Evolutionary conservation across 2,113 vertebrate genomes (phyloP).

Genomic region (Ia io): DNA sequence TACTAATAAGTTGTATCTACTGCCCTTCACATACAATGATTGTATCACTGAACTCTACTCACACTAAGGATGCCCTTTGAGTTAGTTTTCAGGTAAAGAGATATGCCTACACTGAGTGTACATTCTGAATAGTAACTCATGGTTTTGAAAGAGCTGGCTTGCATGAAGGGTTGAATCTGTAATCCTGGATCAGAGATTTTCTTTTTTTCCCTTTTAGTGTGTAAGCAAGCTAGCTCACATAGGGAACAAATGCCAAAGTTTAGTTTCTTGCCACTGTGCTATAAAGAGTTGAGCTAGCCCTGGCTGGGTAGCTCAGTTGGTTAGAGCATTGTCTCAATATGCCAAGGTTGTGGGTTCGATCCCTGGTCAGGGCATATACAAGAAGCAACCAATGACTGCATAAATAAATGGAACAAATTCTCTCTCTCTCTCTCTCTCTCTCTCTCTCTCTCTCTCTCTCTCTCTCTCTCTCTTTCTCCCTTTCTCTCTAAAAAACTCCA

Average conservation of each 20-base stretch:
- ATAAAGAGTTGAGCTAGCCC: not conserved
- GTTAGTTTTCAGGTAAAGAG: not conserved
- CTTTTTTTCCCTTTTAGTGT: not conserved
- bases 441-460: too few relatives aligned
- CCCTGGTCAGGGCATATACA: not conserved
- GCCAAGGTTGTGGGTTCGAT: not conserved
- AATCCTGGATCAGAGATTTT: not conserved
- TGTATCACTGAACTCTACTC: not conserved
- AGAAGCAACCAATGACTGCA: not conserved
- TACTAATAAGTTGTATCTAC: constrained; percentile 8
- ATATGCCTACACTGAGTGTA: not conserved
- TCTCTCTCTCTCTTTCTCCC: too few relatives aligned
- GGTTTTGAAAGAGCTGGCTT: not conserved
- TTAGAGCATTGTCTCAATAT: not conserved
- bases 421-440: not conserved
- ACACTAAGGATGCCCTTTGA: not conserved
- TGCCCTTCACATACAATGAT: not conserved
- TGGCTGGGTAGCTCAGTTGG: not conserved
- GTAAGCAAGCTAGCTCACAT: not conserved
- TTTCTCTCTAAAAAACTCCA: too few relatives aligned
- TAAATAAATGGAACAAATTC: not conserved
- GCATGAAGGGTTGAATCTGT: not conserved
- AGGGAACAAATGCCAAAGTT: not conserved
- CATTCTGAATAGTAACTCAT: not conserved
- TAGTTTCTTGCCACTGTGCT: not conserved